A percentile compares a stretch with the other conserved stretches of the same genome.
Evolutionary conservation across 1,140 invertebrate genomes (phyloP).

Genomic region (Dinothrombium tinctorium): DNA sequence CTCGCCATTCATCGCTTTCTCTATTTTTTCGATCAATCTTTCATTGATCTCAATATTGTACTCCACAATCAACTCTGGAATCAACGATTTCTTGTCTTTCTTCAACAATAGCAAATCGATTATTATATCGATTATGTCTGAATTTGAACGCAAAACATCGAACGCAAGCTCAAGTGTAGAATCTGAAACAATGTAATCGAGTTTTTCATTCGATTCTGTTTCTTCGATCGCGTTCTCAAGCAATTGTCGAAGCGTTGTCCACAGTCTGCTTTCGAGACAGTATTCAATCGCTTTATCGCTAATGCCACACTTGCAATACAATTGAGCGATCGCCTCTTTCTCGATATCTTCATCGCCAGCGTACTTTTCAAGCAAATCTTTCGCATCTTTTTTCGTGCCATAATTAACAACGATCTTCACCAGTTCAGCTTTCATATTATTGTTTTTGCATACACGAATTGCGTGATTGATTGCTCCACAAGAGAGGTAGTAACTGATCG

Average conservation of each 20-base stretch:
- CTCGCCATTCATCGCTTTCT: slow-evolving; percentile 16
- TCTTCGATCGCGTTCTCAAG: neutral
- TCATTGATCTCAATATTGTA: slow-evolving; percentile 59
- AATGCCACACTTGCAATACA: slow-evolving; percentile 38
- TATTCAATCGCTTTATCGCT: slow-evolving; percentile 76
- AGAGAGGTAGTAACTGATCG: slow-evolving; percentile 50
- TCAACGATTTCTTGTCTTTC: neutral
- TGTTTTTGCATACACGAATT: slow-evolving; percentile 65
- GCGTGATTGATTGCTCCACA: slow-evolving; percentile 52
- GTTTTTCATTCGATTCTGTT: neutral
- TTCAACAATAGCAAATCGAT: slow-evolving; percentile 8
- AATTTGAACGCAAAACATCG: slow-evolving; percentile 5
- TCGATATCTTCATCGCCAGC: neutral
- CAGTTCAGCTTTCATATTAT: slow-evolving; percentile 40
- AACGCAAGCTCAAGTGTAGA: neutral
- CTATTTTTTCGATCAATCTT: slow-evolving; percentile 62
- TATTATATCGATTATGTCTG: slow-evolving; percentile 10
- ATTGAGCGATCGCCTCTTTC: slow-evolving; percentile 4
- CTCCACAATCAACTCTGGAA: slow-evolving; percentile 20
- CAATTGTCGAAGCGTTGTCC: slow-evolving; percentile 5
- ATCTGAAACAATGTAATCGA: neutral
- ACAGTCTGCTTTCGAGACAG: slow-evolving; percentile 39
- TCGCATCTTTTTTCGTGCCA: slow-evolving; percentile 4
- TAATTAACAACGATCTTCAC: slow-evolving; percentile 6
- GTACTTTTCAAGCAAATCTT: slow-evolving; percentile 3